Evolutionary conservation across 2,113 vertebrate genomes (phyloP), one percentile per base, ranked within the genome.

Genomic region (Hypanus sabinus): DNA sequence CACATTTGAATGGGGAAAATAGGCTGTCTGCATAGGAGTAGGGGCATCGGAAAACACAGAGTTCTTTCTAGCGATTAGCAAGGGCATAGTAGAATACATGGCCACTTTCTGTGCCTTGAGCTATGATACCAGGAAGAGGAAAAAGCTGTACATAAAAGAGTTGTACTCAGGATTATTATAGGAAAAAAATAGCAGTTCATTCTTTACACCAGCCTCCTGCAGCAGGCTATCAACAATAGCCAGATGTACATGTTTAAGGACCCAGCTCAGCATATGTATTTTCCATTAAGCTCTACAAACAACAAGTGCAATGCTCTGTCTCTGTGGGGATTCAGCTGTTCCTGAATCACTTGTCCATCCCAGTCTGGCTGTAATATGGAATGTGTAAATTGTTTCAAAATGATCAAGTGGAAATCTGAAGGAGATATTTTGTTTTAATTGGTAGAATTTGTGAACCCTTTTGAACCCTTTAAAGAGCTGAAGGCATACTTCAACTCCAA

Each of bases 371-470:
- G 85, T 90, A 90, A 65, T 65, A 33, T 90, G 85, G 85, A 90
- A 90, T 90, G 85, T 65, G 57, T 90, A 65, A 65, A 90, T 65
- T 65, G 85, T 90, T 90, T 90, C 60, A 65, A 90, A 90, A 90
- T 90, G 85, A 90, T 90, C 85, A 90, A 90, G 85, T 90, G 85
- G 85, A 90, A 90, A 90, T 90, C 62, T 90, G 85, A 90, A 65
- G 85, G 85, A 90, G 85, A 68, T 90, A 90, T 90, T 90, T 90
- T 90, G 85, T 90, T 90, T 90, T 90, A 90, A 90, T 90, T 90
- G 62, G 85, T 33, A 65, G 30, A 65, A 90, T 65, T 90, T 62
- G 62, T 65, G 85, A 90, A 90, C 85, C 85, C 85, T 88, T 88
- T 88, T 88, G 85, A 88, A 88, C 85, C n/a, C 85, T 90, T 90